Conservation (phyloP, 2,797 vertebrate genomes). For the Arremon brunneinucha region DNA sequence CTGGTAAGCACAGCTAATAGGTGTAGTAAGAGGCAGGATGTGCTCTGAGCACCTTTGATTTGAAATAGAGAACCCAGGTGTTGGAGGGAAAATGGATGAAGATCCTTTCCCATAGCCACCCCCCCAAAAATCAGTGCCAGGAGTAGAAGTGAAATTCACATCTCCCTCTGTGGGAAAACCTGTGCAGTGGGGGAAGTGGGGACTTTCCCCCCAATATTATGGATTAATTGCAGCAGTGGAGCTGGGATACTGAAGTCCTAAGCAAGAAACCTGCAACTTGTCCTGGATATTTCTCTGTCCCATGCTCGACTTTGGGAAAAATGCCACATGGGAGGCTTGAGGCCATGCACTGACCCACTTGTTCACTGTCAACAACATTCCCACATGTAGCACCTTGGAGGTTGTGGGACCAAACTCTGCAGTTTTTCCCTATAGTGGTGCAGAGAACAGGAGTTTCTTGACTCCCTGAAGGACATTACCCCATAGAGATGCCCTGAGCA, state of each 20-base stretch:
- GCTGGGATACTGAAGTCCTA: background rate
- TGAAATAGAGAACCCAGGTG: background rate
- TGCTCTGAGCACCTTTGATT: background rate
- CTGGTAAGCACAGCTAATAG: background rate
- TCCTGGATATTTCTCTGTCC: background rate
- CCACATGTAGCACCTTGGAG: fast-evolving
- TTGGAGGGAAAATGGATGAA: background rate
- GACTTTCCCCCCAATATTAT: fast-evolving
- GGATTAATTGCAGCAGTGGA: background rate
- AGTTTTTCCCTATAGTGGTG: background rate
- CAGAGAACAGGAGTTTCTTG: background rate
- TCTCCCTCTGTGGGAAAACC: background rate
- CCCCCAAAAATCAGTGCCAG: background rate
- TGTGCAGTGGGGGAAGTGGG: fast-evolving
- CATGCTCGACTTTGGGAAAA: fast-evolving
- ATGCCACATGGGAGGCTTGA: fast-evolving
- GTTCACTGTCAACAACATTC: background rate
- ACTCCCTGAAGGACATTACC: background rate
- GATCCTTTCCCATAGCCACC: background rate
- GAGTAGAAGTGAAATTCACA: background rate
- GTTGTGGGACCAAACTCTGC: fast-evolving
- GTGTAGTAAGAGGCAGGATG: background rate
- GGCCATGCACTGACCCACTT: background rate
- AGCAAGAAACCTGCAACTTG: background rate
- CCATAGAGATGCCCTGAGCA: background rate